These are phyloP conservation scores for Drosophila lacertosa DNA, from an alignment of 1,140 invertebrate genomes.

Conservation along the genomic window DNA sequence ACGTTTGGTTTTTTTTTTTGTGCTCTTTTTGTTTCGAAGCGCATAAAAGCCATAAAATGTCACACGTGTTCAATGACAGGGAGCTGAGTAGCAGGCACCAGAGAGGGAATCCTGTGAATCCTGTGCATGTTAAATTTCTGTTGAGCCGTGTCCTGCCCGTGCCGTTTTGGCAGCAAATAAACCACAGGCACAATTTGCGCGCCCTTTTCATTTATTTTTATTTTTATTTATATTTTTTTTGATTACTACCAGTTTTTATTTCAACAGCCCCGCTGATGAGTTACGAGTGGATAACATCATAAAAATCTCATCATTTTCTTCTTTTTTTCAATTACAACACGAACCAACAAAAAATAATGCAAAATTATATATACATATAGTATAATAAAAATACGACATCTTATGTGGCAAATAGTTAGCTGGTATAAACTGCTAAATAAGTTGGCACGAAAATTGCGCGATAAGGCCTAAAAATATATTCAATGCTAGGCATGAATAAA, in stretches of 20 bases:
- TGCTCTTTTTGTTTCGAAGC: slow-evolving; percentile 37
- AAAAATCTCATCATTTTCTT: slow-evolving; percentile 73
- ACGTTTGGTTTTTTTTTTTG: no score
- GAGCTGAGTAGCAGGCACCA: neutral
- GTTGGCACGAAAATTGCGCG: slow-evolving; percentile 30
- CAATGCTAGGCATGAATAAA: neutral
- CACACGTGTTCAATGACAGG: slow-evolving; percentile 36
- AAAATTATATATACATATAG: no score
- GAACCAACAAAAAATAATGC: slow-evolving; percentile 29
- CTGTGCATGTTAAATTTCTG: slow-evolving; percentile 35
- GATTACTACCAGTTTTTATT: slow-evolving; percentile 78
- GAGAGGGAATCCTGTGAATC: slow-evolving; percentile 17
- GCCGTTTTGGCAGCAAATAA: slow-evolving; percentile 53
- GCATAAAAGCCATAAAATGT: slow-evolving; percentile 66
- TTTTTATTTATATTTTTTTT: slow-evolving; percentile 37
- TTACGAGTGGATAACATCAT: slow-evolving; percentile 70
- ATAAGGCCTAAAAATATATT: slow-evolving; percentile 11
- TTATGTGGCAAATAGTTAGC: slow-evolving; percentile 59
- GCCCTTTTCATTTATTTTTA: slow-evolving; percentile 18
- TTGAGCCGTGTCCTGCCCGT: slow-evolving; percentile 34
- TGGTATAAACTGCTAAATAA: slow-evolving; percentile 65
- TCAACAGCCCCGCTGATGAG: slow-evolving; percentile 48
- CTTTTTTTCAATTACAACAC: slow-evolving; percentile 66
- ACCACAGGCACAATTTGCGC: slow-evolving; percentile 67
- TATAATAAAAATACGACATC: slow-evolving; percentile 23